These are phyloP conservation scores for Tromatobia lineatoria DNA, from an alignment of 2,888 invertebrate genomes.

Conservation along the genomic window DNA sequence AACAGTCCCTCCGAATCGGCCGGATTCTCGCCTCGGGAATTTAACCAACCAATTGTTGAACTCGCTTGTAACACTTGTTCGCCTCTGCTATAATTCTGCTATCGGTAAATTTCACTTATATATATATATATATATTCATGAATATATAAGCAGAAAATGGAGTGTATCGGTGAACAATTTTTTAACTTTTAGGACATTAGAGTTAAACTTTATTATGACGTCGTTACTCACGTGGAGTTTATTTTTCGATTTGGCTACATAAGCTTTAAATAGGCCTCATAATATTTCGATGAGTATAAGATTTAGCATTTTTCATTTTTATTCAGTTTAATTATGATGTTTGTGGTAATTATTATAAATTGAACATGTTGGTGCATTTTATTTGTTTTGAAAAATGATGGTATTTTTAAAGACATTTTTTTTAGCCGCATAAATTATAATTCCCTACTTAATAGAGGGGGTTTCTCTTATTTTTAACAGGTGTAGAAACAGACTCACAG, in stretches of 20 bases:
- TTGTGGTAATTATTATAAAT: too few species aligned
- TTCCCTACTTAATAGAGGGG: too few species aligned
- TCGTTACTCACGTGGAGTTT: not conserved
- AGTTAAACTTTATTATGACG: not conserved
- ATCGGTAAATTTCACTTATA: constrained; percentile 27
- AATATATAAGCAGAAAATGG: not conserved
- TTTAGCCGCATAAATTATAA: not conserved
- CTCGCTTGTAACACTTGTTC: constrained; percentile 8
- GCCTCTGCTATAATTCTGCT: not conserved
- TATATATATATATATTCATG: constrained; percentile 1
- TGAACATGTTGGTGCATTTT: too few species aligned
- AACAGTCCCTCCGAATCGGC: constrained; percentile 64
- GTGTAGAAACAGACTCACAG: not conserved
- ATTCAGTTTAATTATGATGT: too few species aligned
- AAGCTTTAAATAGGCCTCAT: not conserved
- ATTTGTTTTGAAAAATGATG: not conserved
- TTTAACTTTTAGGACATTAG: not conserved
- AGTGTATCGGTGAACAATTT: not conserved
- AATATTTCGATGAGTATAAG: too few species aligned
- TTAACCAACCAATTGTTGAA: constrained; percentile 69
- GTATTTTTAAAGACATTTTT: not conserved
- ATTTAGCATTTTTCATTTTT: too few species aligned
- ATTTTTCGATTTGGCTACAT: not conserved
- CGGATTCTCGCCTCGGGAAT: constrained; percentile 65
- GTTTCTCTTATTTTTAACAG: not conserved